Base-by-base conservation (phyloP, 2,888 invertebrate genomes). In the Papilio gigon region DNA sequence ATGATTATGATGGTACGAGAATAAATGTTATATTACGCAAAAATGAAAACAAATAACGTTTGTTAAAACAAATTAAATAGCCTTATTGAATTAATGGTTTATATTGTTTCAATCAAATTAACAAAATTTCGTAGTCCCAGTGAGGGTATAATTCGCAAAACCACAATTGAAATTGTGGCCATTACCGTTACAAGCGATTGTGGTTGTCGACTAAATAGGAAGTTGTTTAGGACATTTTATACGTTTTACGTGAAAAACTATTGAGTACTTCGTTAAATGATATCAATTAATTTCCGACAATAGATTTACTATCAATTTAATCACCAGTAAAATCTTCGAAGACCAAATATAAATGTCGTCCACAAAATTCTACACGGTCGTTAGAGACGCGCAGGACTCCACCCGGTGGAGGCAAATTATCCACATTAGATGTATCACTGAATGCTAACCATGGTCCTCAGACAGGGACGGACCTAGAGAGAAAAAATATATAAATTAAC, bases 51-150 rank as follows among this genome's bases (percentile, higher is more conserved):
- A 37, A 12, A 17, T 27, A 25, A 25, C 0, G 6, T 56, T 56
- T 56, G 9, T 17, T 4, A 56, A n/a, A 56, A 56, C 53, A 56
- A 56, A 17, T 53, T 27, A 53, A 53, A 56, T 30, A 9, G n/a
- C 0, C 11, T 56, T 30, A 56, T 56, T 56, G 30, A 56, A 56
- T 27, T 53, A 27, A 53, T 17, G 17, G n/a, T 56, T 30, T 56
- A 56, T 56, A 47, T 63, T 63, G 47, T 50, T 63, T 47, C 59
- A 66, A 67, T 67, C 61, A 53, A 67, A 67, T 67, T n/a, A 67
- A 61, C 27, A 40, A 61, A 20, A 67, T 61, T 61, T 61, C 20
- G 6, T 25, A 50, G n/a, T 14, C 22, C n/a, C 5, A 20, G 0
- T 37, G 37, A 12, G 61, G 20, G 53, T 27, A 53, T 67, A 67